Percentiles rank a stretch among this genome's conserved stretches.
Conservation (phyloP, 2,888 invertebrate genomes). For the Torymus texanus region DNA sequence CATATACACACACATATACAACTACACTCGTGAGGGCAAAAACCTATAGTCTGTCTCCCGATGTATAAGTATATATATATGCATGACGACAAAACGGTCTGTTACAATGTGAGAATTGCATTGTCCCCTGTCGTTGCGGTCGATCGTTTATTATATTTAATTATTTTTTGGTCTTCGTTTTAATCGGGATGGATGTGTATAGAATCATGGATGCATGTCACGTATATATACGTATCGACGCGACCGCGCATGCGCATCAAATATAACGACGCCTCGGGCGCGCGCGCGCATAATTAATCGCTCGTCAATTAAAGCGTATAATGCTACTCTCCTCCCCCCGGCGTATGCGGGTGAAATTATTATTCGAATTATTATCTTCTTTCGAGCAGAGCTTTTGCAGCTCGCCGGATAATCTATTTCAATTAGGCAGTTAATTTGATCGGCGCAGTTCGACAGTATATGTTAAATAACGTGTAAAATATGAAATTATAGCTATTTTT, state of each 20-base stretch:
- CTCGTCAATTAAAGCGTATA: conserved; percentile 17
- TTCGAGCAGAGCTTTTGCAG: neutral
- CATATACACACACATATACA: neutral
- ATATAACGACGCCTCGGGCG: neutral
- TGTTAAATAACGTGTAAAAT: no score
- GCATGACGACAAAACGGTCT: conserved; percentile 61
- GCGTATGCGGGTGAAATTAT: neutral
- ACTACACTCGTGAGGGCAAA: neutral
- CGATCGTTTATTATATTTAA: conserved; percentile 38
- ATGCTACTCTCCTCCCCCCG: no score
- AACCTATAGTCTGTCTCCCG: neutral
- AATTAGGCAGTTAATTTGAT: conserved; percentile 5
- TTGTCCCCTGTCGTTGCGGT: conserved; percentile 59
- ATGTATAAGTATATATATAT: no score
- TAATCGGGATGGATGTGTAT: neutral
- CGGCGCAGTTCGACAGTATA: no score
- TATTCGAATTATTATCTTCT: conserved; percentile 9
- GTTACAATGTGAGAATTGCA: conserved; percentile 66
- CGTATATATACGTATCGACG: neutral
- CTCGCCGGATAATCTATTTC: neutral
- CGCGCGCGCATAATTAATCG: conserved; percentile 32
- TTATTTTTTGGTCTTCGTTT: conserved; percentile 18
- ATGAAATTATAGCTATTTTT: no score
- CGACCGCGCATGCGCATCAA: neutral
- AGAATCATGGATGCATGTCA: neutral